Conservation (phyloP, 2,797 vertebrate genomes). For the Eutrigla gurnardus region DNA sequence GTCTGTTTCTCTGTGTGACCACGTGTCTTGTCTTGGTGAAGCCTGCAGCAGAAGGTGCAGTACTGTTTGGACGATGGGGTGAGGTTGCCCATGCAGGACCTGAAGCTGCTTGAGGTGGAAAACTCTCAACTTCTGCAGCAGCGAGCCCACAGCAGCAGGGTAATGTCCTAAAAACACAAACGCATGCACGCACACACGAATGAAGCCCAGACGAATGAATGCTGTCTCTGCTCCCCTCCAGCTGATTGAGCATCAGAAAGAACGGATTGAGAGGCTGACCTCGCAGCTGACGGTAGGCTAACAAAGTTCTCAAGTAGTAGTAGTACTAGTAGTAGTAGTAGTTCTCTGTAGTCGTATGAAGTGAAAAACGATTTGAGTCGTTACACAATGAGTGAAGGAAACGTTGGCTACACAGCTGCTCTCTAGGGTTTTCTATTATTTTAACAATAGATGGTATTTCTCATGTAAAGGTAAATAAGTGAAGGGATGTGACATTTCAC, state of each 20-base stretch:
- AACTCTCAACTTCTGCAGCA: conserved; percentile 89
- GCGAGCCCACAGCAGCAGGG: conserved; percentile 88
- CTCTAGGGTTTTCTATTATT: too few relatives aligned
- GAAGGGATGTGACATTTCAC: too few relatives aligned
- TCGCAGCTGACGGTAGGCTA: conserved; percentile 88
- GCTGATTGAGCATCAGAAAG: conserved; percentile 91
- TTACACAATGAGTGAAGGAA: too few relatives aligned
- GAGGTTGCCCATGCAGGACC: conserved; percentile 91
- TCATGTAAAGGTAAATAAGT: too few relatives aligned
- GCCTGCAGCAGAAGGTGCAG: conserved; percentile 95
- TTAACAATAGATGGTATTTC: too few relatives aligned
- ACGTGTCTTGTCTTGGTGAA: conserved; percentile 55
- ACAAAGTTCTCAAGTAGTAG: background rate
- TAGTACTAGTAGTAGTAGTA: too few relatives aligned
- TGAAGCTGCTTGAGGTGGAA: conserved; percentile 92
- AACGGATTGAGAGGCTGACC: conserved; percentile 88
- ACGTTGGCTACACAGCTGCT: too few relatives aligned
- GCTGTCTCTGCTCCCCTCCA: conserved; percentile 61
- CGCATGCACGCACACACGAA: background rate
- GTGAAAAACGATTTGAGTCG: too few relatives aligned
- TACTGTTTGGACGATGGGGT: conserved; percentile 94
- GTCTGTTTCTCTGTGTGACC: background rate
- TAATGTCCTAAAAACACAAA: conserved; percentile 51
- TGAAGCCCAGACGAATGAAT: background rate
- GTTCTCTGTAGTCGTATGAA: too few relatives aligned